Conservation (phyloP, 35 echinoderm and acorn worm genomes). For the Stichopus chloronotus region DNA sequence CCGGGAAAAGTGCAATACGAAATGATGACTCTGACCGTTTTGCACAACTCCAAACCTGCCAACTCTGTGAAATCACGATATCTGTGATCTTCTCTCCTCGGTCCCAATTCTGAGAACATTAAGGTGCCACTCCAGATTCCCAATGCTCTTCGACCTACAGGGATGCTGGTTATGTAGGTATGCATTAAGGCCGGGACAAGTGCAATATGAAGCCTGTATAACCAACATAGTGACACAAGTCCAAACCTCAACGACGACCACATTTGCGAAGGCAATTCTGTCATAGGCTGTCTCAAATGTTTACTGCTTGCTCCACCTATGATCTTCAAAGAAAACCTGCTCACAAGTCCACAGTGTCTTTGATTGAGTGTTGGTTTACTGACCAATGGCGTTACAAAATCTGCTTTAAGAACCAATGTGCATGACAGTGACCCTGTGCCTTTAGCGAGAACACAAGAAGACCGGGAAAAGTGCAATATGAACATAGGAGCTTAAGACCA, state of each 20-base stretch:
- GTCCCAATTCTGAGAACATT: neutral
- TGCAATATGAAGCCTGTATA: constrained; percentile 41
- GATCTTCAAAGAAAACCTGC: too few relatives aligned
- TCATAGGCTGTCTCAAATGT: too few relatives aligned
- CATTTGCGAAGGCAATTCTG: too few relatives aligned
- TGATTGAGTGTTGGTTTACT: too few relatives aligned
- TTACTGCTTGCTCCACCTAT: too few relatives aligned
- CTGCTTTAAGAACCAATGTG: too few relatives aligned
- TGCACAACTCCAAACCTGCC: constrained; percentile 31
- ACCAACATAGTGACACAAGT: constrained; percentile 48
- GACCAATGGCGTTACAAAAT: too few relatives aligned
- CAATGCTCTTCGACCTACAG: neutral
- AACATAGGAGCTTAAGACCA: neutral
- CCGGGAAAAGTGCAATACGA: constrained; percentile 68
- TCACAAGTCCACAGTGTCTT: too few relatives aligned
- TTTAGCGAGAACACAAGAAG: constrained; percentile 7
- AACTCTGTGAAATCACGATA: neutral
- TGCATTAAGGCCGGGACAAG: constrained; percentile 60
- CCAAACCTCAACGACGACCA: constrained; percentile 14
- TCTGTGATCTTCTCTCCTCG: neutral
- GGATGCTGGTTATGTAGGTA: neutral
- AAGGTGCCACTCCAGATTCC: too few relatives aligned
- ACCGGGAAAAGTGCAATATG: constrained; percentile 70
- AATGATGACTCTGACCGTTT: constrained; percentile 1
- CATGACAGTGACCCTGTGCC: too few relatives aligned